Evolutionary conservation across 2,888 invertebrate genomes (phyloP).

Genomic region (Cotesia congregata): DNA sequence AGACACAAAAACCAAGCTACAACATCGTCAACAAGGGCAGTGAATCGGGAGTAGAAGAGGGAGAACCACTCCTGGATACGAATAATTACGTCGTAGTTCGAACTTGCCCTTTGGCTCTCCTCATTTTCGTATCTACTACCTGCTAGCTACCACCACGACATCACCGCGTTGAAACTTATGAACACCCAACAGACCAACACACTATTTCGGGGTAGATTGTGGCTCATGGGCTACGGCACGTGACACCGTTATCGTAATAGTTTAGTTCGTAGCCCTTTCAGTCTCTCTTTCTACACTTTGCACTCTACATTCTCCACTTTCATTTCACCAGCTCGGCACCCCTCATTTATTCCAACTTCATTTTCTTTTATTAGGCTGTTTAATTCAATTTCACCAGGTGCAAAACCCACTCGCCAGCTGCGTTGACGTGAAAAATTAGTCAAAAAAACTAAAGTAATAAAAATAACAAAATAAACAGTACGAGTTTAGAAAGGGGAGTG

Average conservation of each 20-base stretch:
- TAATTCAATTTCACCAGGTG: constrained; percentile 55
- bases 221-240: constrained; percentile 23
- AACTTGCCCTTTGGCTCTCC: constrained; percentile 23
- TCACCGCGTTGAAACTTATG: constrained; percentile 13
- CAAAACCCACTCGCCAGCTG: constrained; percentile 35
- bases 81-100: constrained; percentile 10
- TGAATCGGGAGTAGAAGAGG: not conserved
- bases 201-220: constrained; percentile 31
- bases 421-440: constrained; percentile 28
- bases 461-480: not conserved
- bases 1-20: constrained; percentile 8
- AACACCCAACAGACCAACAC: not conserved
- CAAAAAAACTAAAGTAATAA: constrained; percentile 8
- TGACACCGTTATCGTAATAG: constrained; percentile 27
- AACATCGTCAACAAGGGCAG: not conserved
- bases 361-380: constrained; percentile 49
- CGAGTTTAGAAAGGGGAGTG: not conserved
- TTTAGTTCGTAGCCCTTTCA: constrained; percentile 11
- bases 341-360: constrained; percentile 21
- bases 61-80: constrained; percentile 8
- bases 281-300: not conserved
- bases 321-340: not conserved
- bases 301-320: constrained; percentile 1
- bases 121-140: constrained; percentile 9
- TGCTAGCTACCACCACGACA: constrained; percentile 17